These are phyloP conservation scores for Rhyacichthys aspro DNA, from an alignment of 2,797 vertebrate genomes.

Conservation along the genomic window DNA sequence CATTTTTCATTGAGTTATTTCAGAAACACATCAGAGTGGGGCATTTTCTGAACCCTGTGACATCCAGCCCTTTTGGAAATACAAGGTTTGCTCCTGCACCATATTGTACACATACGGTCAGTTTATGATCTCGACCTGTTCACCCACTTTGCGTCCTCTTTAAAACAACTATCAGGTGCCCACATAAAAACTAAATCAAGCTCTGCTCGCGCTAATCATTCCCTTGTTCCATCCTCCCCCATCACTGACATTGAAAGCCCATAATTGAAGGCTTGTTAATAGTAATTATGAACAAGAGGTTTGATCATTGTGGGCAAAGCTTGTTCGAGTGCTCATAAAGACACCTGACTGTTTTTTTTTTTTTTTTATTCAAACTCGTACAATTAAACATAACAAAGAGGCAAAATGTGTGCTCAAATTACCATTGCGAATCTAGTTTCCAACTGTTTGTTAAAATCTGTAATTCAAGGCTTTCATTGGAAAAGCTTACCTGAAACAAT, in stretches of 20 bases:
- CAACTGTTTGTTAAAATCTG: constrained; percentile 1
- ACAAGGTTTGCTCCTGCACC: background rate
- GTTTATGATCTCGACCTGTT: background rate
- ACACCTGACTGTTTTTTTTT: constrained; percentile 2
- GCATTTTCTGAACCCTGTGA: no score
- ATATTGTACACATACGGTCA: background rate
- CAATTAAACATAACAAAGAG: background rate
- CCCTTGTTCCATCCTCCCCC: constrained; percentile 4
- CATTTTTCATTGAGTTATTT: no score
- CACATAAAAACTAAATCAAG: background rate
- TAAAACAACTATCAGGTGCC: constrained; percentile 6
- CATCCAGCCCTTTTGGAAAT: background rate
- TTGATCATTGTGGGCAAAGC: background rate
- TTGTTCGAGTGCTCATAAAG: constrained; percentile 2
- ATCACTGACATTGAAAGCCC: constrained; percentile 4
- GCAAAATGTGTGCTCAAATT: background rate
- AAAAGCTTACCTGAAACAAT: no score
- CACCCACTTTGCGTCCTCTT: background rate
- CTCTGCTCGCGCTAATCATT: background rate
- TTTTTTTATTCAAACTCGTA: constrained; percentile 1
- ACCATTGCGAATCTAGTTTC: background rate
- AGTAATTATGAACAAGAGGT: constrained; percentile 6
- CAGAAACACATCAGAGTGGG: no score
- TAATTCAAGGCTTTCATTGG: no score
- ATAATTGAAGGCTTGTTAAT: constrained; percentile 15